Base-by-base conservation (phyloP, 2,888 invertebrate species). In the Meghimatium bilineatum region DNA sequence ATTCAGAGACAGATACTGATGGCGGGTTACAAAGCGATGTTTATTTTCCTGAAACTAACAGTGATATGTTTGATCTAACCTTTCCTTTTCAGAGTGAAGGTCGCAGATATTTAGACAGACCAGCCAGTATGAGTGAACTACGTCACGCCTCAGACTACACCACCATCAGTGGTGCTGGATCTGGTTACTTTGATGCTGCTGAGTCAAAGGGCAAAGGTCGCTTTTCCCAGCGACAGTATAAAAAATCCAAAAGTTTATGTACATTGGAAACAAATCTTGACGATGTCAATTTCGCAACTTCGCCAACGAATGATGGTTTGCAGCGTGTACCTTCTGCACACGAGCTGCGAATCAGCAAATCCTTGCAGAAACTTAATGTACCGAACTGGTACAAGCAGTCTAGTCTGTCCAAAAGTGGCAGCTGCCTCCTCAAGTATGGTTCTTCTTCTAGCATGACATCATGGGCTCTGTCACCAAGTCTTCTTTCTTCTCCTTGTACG, bases 341-440 rank as follows among this genome's bases (percentile, higher is more conserved):
- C 95, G 98, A 98, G 94, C 95, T 98, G 88, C 96, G 98, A 89
- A 97, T 98, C 87, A 97, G 97, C 94, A 96, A 97, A 90, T 98
- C 98, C 80, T 94, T 98, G 92, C 97, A 98, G 94, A 97, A 97
- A 92, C 96, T 98, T 90, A 97, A 97, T 94, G 96, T 98, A 87
- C 98, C 98, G 86, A 97, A 98, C 94, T 98, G 98, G 98, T 98
- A 96, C 95, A 96, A 96, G 93, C 96, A 90, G 81, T 93, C 93
- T n/a, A 90, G 87, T 82, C 87, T 92, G 82, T 90, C 90, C 81
- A 89, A 91, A 71, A 90, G 90, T 84, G 90, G 89, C 69, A 91
- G 90, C 84, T 91, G 90, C 74, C 88, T 90, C 72, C 90, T 91
- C 84, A 89, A 91, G 32, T 88, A 89, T 78, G 90, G 90, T 71